These are phyloP conservation scores for Acronicta alni DNA, from an alignment of 2,888 invertebrate genomes.

Conservation along the genomic window DNA sequence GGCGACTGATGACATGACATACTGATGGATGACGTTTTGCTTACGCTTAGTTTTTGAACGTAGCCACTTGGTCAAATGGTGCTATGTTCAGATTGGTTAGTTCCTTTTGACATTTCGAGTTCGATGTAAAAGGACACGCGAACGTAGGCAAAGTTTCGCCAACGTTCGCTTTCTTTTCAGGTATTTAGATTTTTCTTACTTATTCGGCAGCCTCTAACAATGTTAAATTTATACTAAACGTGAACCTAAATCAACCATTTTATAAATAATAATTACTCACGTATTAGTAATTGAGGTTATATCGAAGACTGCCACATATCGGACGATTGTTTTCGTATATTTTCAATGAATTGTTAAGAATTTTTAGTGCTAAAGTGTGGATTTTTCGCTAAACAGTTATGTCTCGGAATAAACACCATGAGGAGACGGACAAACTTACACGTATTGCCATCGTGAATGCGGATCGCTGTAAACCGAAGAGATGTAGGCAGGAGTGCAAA, in stretches of 20 bases:
- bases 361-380: conserved; percentile 47
- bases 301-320: conserved; percentile 77
- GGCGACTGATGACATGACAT: no score
- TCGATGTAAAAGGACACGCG: conserved; percentile 84
- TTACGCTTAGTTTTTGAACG: conserved; percentile 35
- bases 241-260: conserved; percentile 28
- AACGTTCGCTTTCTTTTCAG: conserved; percentile 83
- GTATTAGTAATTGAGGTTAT: conserved; percentile 80
- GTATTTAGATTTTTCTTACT: conserved; percentile 65
- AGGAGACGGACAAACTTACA: conserved; percentile 97
- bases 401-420: conserved; percentile 91
- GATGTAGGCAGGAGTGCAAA: conserved; percentile 99
- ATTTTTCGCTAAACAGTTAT: conserved; percentile 73
- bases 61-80: conserved; percentile 39
- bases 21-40: no score
- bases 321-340: conserved; percentile 60
- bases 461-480: conserved; percentile 99
- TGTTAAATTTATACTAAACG: conserved; percentile 27
- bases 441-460: conserved; percentile 99
- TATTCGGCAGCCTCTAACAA: conserved; percentile 21
- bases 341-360: conserved; percentile 43
- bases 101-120: conserved; percentile 85
- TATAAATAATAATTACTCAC: conserved; percentile 52
- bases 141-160: conserved; percentile 84
- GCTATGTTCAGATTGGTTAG: conserved; percentile 61